A percentile compares a stretch with the other conserved stretches of the same genome.
These are phyloP conservation scores for Sterna hirundo DNA, from an alignment of 2,113 vertebrate species.

Conservation along the genomic window DNA sequence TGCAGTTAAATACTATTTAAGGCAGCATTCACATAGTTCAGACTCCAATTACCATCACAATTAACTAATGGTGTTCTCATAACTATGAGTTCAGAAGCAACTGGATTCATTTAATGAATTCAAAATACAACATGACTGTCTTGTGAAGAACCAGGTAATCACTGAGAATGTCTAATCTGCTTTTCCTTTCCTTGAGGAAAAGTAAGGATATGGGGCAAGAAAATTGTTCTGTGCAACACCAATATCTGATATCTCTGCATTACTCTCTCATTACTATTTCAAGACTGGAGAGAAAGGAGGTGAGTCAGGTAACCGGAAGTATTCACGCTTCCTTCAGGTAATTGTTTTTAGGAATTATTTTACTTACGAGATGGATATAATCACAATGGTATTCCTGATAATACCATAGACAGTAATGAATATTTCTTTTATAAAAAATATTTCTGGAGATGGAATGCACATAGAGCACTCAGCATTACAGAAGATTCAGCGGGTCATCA, in stretches of 20 bases:
- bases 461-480: background rate
- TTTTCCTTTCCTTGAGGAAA: background rate
- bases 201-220: background rate
- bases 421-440: background rate
- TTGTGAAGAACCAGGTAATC: background rate
- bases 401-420: background rate
- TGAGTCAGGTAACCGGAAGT: background rate
- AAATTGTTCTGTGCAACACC: accelerated
- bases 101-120: background rate
- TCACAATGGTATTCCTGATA: background rate
- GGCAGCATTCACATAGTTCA: background rate
- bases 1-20: background rate
- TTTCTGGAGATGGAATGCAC: background rate
- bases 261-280: background rate
- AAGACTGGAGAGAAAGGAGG: background rate
- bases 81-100: background rate
- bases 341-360: background rate
- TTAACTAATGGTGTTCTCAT: background rate
- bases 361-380: background rate
- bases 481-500: background rate
- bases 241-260: background rate
- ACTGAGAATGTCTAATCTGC: background rate
- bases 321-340: background rate
- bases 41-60: background rate
- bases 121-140: background rate